Conservation (phyloP, 1,140 invertebrate species). For the Magallana angulata region DNA sequence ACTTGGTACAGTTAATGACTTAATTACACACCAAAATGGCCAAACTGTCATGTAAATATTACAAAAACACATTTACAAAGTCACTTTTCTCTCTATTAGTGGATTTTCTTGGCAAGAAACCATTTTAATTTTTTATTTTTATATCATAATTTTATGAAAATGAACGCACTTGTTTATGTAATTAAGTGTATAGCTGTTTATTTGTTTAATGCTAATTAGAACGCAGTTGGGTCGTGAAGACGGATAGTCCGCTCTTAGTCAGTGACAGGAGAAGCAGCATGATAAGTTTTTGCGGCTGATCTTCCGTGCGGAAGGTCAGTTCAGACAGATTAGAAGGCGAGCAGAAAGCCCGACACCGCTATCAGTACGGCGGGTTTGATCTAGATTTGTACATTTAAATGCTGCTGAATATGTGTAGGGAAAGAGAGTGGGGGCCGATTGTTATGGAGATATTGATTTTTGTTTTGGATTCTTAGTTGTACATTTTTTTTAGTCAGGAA, state of each 20-base stretch:
- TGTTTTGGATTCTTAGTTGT: conserved; percentile 18
- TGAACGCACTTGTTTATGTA: conserved; percentile 36
- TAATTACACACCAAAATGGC: conserved; percentile 12
- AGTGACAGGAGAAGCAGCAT: neutral
- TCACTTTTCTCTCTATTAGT: neutral
- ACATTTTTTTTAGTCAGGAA: conserved; percentile 5
- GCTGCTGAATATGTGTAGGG: neutral
- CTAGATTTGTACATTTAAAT: conserved; percentile 21
- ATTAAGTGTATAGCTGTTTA: conserved; percentile 26
- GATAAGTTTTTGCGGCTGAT: neutral
- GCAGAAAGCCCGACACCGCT: neutral
- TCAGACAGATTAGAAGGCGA: neutral
- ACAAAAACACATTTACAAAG: conserved; percentile 25
- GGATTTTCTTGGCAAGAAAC: conserved; percentile 15
- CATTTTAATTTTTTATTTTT: neutral
- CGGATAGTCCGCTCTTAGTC: neutral
- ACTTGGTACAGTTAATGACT: conserved; percentile 12
- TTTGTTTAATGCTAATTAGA: conserved; percentile 11
- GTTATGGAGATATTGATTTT: conserved; percentile 35
- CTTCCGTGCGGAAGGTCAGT: conserved; percentile 19
- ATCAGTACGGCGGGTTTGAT: neutral
- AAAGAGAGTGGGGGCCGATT: conserved; percentile 24
- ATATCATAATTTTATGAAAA: conserved; percentile 10
- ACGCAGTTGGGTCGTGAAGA: conserved; percentile 10
- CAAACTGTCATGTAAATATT: conserved; percentile 14